Base-by-base conservation (phyloP, 2,888 invertebrate genomes). In the Diarsia rubi region DNA sequence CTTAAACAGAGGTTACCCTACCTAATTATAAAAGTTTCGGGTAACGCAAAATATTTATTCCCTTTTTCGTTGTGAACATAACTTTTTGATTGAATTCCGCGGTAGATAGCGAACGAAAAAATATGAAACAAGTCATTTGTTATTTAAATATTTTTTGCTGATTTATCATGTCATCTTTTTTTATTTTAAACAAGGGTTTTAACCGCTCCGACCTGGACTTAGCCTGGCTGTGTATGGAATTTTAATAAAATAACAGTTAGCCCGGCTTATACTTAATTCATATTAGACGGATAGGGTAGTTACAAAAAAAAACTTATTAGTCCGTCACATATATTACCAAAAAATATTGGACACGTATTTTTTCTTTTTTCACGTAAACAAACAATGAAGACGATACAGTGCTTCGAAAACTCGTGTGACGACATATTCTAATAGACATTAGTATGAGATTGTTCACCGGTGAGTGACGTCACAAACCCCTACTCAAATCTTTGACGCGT, bases 51-150 rank as follows among this genome's bases (percentile, higher is more conserved):
- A 69, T 45, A 45, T 75, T n/a, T 44, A 44, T 44, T 24, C 27
- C 27, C 19, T 62, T 42, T 42, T 42, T 31, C 42, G 69, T 63
- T 44, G 14, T 2, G 60, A 69, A 63, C 42, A 27, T 21, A 60
- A 75, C 75, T 75, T 63, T 76, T 77, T 57, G 54, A 77, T 76
- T 77, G 69, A 44, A 77, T 77, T 57, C 54, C 31, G 45, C 11
- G n/a, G 21, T 37, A 24, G 45, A 21, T 37, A 24, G 27, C 37
- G 47, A 27, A 63, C 21, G 24, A 31, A 37, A 21, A 52, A 63
- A 62, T 31, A 19, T 31, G 59, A 19, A 57, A 31, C 31, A 59
- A 4, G 31, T 19, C 9, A 19, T 31, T 59, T 59, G 27, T 59
- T 59, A 21, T 11, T 27, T 21, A 16, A 52, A 70, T 45, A 21